Base-by-base conservation (phyloP, 2,888 invertebrate genomes). In the Branchipolynoe longqiensis region DNA sequence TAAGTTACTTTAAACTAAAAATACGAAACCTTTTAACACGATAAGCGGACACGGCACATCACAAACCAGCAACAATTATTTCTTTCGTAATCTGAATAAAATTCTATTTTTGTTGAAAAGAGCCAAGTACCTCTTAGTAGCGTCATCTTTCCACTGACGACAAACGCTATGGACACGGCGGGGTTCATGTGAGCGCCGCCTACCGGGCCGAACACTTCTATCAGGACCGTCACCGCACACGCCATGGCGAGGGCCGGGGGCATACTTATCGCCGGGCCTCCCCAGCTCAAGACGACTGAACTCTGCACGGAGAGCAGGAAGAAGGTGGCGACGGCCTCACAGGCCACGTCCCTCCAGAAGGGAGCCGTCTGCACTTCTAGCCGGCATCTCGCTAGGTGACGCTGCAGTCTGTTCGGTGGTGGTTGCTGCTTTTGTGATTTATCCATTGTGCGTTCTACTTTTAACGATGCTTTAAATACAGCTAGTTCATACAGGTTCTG, bases 161-260 rank as follows among this genome's bases (percentile, higher is more conserved):
- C 33, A 2, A 78, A 48, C 0, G 78, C 78, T 1, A 78, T 48
- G 4, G 78, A 78, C 28, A 78, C 78, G 14, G 78, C 41, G 4
- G 78, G 78, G 33, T 78, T 78, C 78, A 78, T 78, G 54, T 78
- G 78, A 12, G 78, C 78, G 2, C 78, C 78, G 3, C 78, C 78
- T 1, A 78, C 22, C 22, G 41, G 12, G 25, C 40, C 41, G 25
- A 78, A 78, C 0, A 41, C 28, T 48, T 78, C 78, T 3, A 78
- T 33, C 1, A 78, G 48, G 12, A 40, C 25, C 14, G 48, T 48
- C 2, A 78, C 78, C 25, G 28, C 33, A 48, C 25, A 78, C 4
- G 28, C 41, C 78, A 78, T 78, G n/a, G 31, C 78, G 0, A 78
- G 48, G 25, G 8, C 22, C 18, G 14, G 1, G 2, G 8, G 25